These are phyloP conservation scores for Pedionomus torquatus DNA, from an alignment of 2,113 vertebrate genomes.

Conservation along the genomic window DNA sequence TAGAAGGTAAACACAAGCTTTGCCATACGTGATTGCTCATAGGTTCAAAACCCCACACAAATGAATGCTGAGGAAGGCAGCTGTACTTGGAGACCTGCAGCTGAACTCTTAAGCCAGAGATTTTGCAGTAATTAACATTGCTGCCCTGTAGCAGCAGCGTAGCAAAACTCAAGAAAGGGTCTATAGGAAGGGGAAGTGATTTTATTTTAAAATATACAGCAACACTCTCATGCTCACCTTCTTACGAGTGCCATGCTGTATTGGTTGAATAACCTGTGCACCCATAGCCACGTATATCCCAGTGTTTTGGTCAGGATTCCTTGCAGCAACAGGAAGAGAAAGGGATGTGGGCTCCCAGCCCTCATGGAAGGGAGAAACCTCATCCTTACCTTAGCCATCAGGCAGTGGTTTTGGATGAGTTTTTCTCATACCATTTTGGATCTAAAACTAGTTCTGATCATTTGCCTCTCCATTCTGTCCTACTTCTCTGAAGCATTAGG, in stretches of 20 bases:
- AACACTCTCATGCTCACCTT: background rate
- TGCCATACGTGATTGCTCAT: fast-evolving
- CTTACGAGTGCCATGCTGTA: background rate
- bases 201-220: background rate
- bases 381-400: background rate
- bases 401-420: background rate
- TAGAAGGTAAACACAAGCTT: background rate
- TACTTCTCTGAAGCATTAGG: background rate
- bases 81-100: background rate
- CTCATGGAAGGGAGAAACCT: too few relatives aligned
- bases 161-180: background rate
- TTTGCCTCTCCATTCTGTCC: background rate
- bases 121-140: conserved; percentile 17
- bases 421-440: background rate
- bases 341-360: background rate
- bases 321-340: background rate
- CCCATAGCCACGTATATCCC: background rate
- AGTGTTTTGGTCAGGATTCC: background rate
- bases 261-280: background rate
- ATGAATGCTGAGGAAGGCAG: background rate
- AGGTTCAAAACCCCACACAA: background rate
- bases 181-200: background rate
- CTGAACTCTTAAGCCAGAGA: background rate
- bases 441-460: background rate
- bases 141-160: background rate